These are phyloP conservation scores for Drosophila demipolita DNA, from an alignment of 2,888 invertebrate species.

Conservation along the genomic window DNA sequence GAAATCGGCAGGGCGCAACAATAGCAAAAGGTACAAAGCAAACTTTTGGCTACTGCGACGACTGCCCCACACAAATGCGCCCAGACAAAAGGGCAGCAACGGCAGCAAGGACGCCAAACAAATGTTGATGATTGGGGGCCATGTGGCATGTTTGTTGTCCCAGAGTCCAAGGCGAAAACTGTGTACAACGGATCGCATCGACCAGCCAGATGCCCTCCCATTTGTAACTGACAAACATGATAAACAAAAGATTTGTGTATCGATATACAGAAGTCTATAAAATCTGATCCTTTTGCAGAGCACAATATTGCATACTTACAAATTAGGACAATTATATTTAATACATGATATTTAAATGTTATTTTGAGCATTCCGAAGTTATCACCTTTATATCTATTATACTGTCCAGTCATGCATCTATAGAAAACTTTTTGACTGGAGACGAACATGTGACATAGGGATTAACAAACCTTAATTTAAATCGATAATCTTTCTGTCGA, in stretches of 20 bases:
- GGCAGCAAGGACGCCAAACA: slow-evolving; percentile 52
- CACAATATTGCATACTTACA: not conserved
- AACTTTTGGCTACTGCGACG: slow-evolving; percentile 69
- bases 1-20: slow-evolving; percentile 59
- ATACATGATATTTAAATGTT: not conserved
- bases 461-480: not conserved
- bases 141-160: slow-evolving; percentile 62
- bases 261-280: not conserved
- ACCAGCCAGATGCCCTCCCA: slow-evolving; percentile 13
- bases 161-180: slow-evolving; percentile 23
- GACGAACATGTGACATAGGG: not conserved
- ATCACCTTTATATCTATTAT: not conserved
- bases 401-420: not conserved
- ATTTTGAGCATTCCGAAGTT: not conserved
- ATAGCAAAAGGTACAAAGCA: slow-evolving; percentile 63
- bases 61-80: slow-evolving; percentile 74
- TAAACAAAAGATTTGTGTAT: not conserved
- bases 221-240: not conserved
- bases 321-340: not conserved
- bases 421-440: not conserved
- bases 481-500: not conserved
- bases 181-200: slow-evolving; percentile 3
- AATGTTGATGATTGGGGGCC: slow-evolving; percentile 59
- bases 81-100: slow-evolving; percentile 53
- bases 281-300: not conserved